Evolutionary conservation across 2,797 vertebrate genomes (phyloP).

Genomic region (Microctenopoma lineatum): DNA sequence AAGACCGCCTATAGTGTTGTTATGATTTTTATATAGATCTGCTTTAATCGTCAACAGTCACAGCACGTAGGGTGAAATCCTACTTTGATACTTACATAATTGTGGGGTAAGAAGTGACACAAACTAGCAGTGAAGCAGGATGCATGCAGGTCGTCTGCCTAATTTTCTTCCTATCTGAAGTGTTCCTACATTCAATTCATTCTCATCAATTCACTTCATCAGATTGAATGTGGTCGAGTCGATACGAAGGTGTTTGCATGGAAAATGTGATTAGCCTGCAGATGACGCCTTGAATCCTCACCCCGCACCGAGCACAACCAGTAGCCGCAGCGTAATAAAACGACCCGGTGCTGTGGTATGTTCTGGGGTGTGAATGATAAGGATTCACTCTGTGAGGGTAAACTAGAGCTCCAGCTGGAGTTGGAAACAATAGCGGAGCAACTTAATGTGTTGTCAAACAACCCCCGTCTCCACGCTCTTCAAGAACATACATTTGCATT

Average conservation of each 20-base stretch:
- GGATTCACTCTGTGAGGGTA: constrained; percentile 33
- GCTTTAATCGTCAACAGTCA: too few species aligned
- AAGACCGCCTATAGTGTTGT: too few species aligned
- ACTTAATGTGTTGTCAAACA: constrained; percentile 11
- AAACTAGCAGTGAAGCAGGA: constrained; percentile 39
- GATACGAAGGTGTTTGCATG: constrained; percentile 55
- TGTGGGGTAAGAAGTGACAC: too few species aligned
- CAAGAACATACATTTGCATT: constrained; percentile 43
- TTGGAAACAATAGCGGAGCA: constrained; percentile 33
- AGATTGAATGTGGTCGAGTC: constrained; percentile 27
- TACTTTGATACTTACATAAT: too few species aligned
- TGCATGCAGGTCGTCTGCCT: constrained; percentile 42
- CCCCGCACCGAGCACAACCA: constrained; percentile 27
- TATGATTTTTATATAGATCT: too few species aligned
- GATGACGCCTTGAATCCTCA: constrained; percentile 54
- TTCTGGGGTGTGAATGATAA: constrained; percentile 42
- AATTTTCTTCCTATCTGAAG: constrained; percentile 47
- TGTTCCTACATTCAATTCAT: constrained; percentile 53
- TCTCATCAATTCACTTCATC: constrained; percentile 47
- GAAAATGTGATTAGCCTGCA: constrained; percentile 64
- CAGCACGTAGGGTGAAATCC: too few species aligned
- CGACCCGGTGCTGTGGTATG: constrained; percentile 20
- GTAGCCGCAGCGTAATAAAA: constrained; percentile 16
- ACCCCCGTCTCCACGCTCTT: neutral
- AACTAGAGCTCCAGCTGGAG: constrained; percentile 39